phyloP scores from a whole-genome alignment of 2,113 vertebrate genomes.

The Nettapus auritus region DNA sequence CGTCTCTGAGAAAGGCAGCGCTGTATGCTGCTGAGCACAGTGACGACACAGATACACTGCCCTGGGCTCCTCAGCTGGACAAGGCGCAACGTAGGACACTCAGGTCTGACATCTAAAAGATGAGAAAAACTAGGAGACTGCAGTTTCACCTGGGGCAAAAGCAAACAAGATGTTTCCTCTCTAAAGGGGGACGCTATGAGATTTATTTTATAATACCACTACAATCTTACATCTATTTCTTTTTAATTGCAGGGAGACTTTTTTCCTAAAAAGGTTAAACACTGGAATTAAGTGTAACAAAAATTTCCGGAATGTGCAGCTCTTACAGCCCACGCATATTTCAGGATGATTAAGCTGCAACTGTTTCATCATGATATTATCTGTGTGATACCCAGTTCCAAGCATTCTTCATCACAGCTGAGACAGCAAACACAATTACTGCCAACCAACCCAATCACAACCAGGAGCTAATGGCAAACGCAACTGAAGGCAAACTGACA shows the following conservation, averaged over 20 bases:
- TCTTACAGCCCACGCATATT: conserved; percentile 19
- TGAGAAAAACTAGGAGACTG: conserved; percentile 15
- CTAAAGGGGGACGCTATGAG: not conserved
- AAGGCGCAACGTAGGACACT: not conserved
- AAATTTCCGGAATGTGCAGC: conserved; percentile 23
- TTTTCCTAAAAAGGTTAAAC: conserved; percentile 27
- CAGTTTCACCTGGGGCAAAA: conserved; percentile 6
- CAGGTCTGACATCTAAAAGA: not conserved
- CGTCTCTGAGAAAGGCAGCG: not conserved
- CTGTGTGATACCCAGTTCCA: conserved; percentile 50
- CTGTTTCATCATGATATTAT: conserved; percentile 46
- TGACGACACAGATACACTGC: not conserved
- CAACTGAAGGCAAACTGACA: conserved; percentile 10
- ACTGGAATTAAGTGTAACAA: conserved; percentile 36
- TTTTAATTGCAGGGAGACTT: not conserved
- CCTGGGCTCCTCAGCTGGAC: not conserved
- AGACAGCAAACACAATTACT: conserved; percentile 51
- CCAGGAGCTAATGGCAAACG: not conserved
- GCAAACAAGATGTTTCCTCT: conserved; percentile 10
- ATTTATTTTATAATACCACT: not conserved
- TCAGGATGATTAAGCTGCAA: conserved; percentile 41
- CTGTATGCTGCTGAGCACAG: not conserved
- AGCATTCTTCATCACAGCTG: conserved; percentile 19
- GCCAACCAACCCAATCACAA: conserved; percentile 38
- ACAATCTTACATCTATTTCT: not conserved